phyloP scores from a whole-genome alignment of 1,140 invertebrate species.

The Polypedilum pembai region DNA sequence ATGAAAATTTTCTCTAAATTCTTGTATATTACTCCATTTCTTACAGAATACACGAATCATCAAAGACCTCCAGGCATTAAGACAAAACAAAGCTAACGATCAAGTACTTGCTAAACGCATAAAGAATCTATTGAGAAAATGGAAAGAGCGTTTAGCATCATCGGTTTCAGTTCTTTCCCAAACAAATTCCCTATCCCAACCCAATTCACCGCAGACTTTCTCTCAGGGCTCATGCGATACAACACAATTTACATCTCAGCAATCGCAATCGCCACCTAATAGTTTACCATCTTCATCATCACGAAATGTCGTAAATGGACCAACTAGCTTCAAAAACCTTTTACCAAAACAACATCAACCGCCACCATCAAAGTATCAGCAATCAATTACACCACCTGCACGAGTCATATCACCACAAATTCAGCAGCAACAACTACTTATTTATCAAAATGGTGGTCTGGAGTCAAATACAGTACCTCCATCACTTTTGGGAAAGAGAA shows the following conservation, averaged over 20 bases:
- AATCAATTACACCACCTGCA: neutral
- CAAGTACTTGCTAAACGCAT: constrained; percentile 18
- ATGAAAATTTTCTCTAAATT: neutral
- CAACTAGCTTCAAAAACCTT: constrained; percentile 20
- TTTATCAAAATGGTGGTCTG: neutral
- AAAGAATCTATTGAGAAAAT: constrained; percentile 21
- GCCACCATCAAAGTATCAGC: neutral
- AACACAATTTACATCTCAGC: constrained; percentile 9
- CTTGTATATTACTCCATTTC: neutral
- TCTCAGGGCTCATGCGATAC: constrained; percentile 6
- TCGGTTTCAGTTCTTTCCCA: neutral
- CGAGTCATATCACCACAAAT: neutral
- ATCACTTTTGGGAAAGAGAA: neutral
- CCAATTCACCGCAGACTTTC: constrained; percentile 7
- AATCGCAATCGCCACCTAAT: constrained; percentile 23
- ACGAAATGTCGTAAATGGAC: neutral
- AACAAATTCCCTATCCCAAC: neutral
- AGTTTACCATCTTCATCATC: neutral
- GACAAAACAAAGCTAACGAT: constrained; percentile 26
- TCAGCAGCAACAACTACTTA: neutral
- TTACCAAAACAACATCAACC: neutral
- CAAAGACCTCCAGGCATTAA: constrained; percentile 16
- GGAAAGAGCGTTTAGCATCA: constrained; percentile 18
- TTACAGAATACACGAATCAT: constrained; percentile 23
- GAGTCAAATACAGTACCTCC: neutral